These are phyloP conservation scores for Eugnorisma glareosa DNA, from an alignment of 2,888 invertebrate species.

Conservation along the genomic window DNA sequence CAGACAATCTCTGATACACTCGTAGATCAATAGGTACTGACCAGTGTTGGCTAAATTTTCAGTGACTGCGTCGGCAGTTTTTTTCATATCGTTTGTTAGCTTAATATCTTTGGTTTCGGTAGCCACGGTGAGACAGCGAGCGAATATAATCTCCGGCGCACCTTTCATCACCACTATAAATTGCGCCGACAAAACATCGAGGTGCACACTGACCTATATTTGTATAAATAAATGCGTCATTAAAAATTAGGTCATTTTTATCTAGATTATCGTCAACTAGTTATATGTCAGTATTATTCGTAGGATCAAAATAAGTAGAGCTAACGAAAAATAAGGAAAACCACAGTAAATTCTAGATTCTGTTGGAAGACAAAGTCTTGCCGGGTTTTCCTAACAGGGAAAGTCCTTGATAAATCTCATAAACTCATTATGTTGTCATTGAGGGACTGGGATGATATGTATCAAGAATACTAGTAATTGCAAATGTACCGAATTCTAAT, in stretches of 20 bases:
- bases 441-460: background rate
- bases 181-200: conserved; percentile 94
- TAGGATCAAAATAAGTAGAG: conserved; percentile 1
- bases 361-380: conserved; percentile 3
- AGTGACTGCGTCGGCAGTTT: conserved; percentile 74
- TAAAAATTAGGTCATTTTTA: conserved; percentile 14
- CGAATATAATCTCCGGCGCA: conserved; percentile 97
- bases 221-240: conserved; percentile 31
- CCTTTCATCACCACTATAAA: conserved; percentile 98
- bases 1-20: no score
- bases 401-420: background rate
- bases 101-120: conserved; percentile 94
- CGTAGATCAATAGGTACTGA: conserved; percentile 60
- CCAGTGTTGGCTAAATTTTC: conserved; percentile 84
- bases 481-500: background rate
- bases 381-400: conserved; percentile 2
- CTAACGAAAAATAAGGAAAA: conserved; percentile 26
- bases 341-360: conserved; percentile 3
- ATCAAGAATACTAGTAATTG: background rate
- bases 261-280: conserved; percentile 8
- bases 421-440: background rate
- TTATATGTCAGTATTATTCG: background rate
- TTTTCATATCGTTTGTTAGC: conserved; percentile 76
- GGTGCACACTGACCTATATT: conserved; percentile 92
- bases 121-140: conserved; percentile 94